Base-by-base conservation (phyloP, 2,888 invertebrate species). In the Sarcophaga carnaria region DNA sequence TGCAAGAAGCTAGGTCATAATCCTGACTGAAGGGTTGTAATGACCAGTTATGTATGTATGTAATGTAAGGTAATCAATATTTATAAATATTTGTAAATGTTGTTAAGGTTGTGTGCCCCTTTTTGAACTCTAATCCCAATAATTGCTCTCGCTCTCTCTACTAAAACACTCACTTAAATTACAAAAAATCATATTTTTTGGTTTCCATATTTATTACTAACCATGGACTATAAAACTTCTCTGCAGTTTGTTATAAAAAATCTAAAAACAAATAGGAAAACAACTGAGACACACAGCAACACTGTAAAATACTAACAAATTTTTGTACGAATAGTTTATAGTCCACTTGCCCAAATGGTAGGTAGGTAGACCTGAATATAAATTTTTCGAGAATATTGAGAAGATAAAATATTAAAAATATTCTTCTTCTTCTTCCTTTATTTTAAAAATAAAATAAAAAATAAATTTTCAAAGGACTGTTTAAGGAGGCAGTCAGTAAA, bases 401-500 rank as follows among this genome's bases (percentile, higher is more conserved):
- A 64, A 27, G 20, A 54, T 54, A 74, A 54, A 64, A 80, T 4
- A 62, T 20, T 54, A 54, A 54, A 67, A 47, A 75, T 62, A 75
- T 49, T 67, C 62, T 60, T 78, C 3, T 47, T 49, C 12, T 37
- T 37, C 37, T 37, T 6, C 37, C 6, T 6, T 37, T 37, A 1
- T 6, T 37, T 37, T 6, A 6, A 6, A 37, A 27, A 27, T 27
- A 27, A 37, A 14, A 14, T 14, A 47, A 77, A 66, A 74, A 71
- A 49, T 80, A 60, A 60, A 84, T 80, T 84, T 84, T 66, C 59
- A 80, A 75, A 75, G 70, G 64, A 76, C 2, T 37, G 2, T 37
- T 37, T 37, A 8, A 37, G 8, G 37, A 37, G 6, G 37, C 37
- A 6, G 37, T 1, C 1, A 8, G 37, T 37, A 37, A 37, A 37